phyloP scores from a whole-genome alignment of 2,888 invertebrate genomes.

The Ophion slaviceki region DNA sequence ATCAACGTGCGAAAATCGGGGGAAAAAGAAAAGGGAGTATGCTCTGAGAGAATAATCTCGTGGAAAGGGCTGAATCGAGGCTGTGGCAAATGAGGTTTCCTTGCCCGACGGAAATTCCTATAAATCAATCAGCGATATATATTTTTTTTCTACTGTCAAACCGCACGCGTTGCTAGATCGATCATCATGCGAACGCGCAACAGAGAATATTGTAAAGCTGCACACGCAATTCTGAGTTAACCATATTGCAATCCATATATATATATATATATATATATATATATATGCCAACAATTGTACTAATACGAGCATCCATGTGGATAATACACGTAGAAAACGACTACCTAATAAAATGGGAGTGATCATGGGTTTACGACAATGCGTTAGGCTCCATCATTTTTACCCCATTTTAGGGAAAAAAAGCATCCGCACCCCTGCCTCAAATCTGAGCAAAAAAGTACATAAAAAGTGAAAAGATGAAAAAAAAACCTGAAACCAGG shows the following conservation, averaged over 20 bases:
- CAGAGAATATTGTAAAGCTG: constrained; percentile 45
- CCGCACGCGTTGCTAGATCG: constrained; percentile 50
- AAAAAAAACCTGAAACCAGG: constrained; percentile 57
- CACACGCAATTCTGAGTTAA: constrained; percentile 21
- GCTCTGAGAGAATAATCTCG: constrained; percentile 37
- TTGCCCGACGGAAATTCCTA: constrained; percentile 21
- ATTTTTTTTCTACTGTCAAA: constrained; percentile 10
- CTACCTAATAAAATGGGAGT: constrained; percentile 73
- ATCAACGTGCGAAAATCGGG: constrained; percentile 4
- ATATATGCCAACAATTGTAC: constrained; percentile 13
- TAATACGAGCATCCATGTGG: constrained; percentile 19
- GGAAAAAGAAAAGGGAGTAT: constrained; percentile 19
- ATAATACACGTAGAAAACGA: constrained; percentile 35
- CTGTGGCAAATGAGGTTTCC: neutral
- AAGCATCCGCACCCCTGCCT: constrained; percentile 45
- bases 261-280: neutral
- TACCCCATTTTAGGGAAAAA: constrained; percentile 73
- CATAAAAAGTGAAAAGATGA: constrained; percentile 18
- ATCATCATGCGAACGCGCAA: constrained; percentile 54
- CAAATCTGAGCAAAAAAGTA: constrained; percentile 49
- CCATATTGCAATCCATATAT: constrained; percentile 19
- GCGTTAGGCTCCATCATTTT: constrained; percentile 69
- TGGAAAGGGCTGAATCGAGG: constrained; percentile 23
- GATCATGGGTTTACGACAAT: constrained; percentile 73
- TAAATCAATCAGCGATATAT: constrained; percentile 49